These are phyloP conservation scores for Phylloscopus trochiloides DNA, from an alignment of 2,113 vertebrate species.

Conservation along the genomic window DNA sequence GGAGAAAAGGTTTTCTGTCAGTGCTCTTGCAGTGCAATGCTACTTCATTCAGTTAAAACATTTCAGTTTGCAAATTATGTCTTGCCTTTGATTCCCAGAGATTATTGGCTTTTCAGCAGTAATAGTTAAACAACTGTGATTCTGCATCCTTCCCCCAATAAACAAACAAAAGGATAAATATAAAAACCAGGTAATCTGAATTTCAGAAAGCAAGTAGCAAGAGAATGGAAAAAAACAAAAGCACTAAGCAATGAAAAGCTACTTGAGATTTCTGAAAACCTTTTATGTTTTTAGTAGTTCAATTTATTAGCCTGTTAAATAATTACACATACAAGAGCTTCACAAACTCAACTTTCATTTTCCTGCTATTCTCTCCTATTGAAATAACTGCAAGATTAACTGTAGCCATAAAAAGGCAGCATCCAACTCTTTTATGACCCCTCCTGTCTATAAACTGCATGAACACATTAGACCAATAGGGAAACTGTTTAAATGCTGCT, in stretches of 20 bases:
- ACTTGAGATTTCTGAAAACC: not conserved
- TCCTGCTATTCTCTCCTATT: not conserved
- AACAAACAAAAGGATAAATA: not conserved
- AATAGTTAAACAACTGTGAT: not conserved
- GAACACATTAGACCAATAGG: not conserved
- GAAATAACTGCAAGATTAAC: conserved; percentile 42
- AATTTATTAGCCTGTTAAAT: conserved; percentile 9
- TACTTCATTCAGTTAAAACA: not conserved
- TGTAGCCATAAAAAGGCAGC: conserved; percentile 20
- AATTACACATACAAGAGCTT: conserved; percentile 8
- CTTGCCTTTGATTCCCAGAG: not conserved
- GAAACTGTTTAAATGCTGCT: not conserved
- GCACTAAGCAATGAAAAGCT: not conserved
- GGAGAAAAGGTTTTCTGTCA: not conserved
- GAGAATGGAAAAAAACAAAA: not conserved
- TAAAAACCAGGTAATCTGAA: not conserved
- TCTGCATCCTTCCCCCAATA: not conserved
- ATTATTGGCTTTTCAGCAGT: not conserved
- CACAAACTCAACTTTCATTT: not conserved
- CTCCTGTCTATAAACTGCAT: conserved; percentile 9
- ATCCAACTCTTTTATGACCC: conserved; percentile 19
- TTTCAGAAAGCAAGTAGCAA: not conserved
- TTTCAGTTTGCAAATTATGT: not conserved
- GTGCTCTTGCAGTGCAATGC: not conserved
- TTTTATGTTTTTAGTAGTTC: not conserved